Base-by-base conservation (phyloP, 2,113 vertebrate genomes). In the Solea solea region DNA sequence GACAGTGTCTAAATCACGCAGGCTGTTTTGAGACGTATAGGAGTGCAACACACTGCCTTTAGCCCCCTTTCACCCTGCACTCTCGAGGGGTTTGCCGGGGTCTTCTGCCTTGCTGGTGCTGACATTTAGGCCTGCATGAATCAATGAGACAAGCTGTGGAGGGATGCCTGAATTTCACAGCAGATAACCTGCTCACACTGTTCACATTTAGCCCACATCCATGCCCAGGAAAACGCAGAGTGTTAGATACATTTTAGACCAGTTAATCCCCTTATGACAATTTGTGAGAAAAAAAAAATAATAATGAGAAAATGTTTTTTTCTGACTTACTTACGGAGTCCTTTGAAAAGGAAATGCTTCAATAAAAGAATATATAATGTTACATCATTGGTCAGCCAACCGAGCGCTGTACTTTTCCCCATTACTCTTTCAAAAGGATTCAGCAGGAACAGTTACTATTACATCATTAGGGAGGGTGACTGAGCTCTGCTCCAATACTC, bases 91-190 rank as follows among this genome's bases (percentile, higher is more conserved):
- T 70, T 85, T 65, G 71, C 40, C 53, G 7, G 77, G 87, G 81
- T 82, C 87, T 72, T 76, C 73, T 82, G 60, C 78, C 88, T 81
- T 81, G 76, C 87, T 86, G 86, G 85, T 87, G 84, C 81, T 93
- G 92, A 93, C 90, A 93, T 93, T 94, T 92, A 92, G 88, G 71
- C 78, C 81, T 76, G 85, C 74, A 66, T 90, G 84, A 91, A 93
- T 93, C 89, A 91, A 89, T 91, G 84, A 87, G 86, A 88, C 82
- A 84, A 78, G 79, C 86, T 78, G 70, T 28, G 21, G 84, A 84
- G 82, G 83, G 81, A 72, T 72, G 76, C 60, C 80, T 85, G 73
- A 62, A 76, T 84, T 85, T 86, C 61, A 61, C 69, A 85, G 72
- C 61, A 21, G 74, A 62, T 50, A 68, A 46, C 49, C 65, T 49